Evolutionary conservation across 1,140 invertebrate species (phyloP).

Genomic region (Philotrypesis tridentata): DNA sequence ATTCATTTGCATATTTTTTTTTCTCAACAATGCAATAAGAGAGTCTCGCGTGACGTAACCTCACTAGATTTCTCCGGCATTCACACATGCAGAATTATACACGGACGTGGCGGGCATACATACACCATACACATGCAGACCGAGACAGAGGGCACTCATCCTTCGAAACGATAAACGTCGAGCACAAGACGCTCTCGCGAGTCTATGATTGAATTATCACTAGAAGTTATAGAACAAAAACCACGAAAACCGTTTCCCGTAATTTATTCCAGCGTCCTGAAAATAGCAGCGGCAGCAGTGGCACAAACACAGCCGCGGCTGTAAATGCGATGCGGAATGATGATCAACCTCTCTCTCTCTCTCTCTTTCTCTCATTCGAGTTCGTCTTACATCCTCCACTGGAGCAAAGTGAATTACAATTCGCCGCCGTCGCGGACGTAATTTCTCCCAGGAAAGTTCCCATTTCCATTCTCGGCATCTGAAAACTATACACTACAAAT

Average conservation of each 20-base stretch:
- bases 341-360: slow-evolving; percentile 11
- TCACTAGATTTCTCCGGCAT: background rate
- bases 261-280: slow-evolving; percentile 25
- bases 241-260: slow-evolving; percentile 1
- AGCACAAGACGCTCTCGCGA: background rate
- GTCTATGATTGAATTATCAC: slow-evolving; percentile 16
- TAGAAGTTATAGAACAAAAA: slow-evolving; percentile 2
- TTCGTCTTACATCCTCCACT: background rate
- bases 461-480: slow-evolving; percentile 32
- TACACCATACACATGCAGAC: too few relatives aligned
- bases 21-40: slow-evolving; percentile 7
- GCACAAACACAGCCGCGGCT: background rate
- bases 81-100: too few relatives aligned
- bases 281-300: background rate
- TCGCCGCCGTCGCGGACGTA: background rate
- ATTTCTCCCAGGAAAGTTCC: slow-evolving; percentile 36
- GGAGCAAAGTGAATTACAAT: slow-evolving; percentile 31
- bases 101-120: too few relatives aligned
- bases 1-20: slow-evolving; percentile 1
- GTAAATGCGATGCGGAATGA: background rate
- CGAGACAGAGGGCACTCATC: background rate
- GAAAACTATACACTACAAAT: background rate
- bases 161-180: background rate
- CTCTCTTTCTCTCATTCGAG: background rate
- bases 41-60: background rate